Percentiles rank a stretch among this genome's conserved stretches.
Conservation (phyloP, 2,888 invertebrate species). For the Agriopis leucophaearia region DNA sequence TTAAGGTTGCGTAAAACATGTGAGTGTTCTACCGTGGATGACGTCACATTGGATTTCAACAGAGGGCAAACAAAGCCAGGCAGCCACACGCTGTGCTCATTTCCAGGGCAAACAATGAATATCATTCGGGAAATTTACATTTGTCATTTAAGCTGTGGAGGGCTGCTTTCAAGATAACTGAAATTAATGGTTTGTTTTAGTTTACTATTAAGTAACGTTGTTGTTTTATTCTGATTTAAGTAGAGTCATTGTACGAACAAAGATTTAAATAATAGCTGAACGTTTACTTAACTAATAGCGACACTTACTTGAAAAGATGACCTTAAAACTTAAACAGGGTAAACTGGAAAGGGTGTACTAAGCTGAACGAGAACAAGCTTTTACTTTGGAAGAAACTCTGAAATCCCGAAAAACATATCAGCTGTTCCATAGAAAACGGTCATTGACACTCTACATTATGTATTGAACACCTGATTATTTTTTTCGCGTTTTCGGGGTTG, state of each 20-base stretch:
- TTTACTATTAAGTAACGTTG: constrained; percentile 25
- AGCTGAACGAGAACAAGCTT: too few species aligned
- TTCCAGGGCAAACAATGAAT: constrained; percentile 69
- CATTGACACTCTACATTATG: too few species aligned
- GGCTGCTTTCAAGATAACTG: constrained; percentile 46
- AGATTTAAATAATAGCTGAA: not conserved
- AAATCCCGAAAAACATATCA: too few species aligned
- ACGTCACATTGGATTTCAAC: constrained; percentile 75
- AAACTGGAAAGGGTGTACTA: too few species aligned
- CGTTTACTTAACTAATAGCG: not conserved
- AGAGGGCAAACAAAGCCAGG: constrained; percentile 73
- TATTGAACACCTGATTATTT: too few species aligned
- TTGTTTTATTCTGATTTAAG: constrained; percentile 32
- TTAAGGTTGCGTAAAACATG: constrained; percentile 61
- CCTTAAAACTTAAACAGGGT: too few species aligned
- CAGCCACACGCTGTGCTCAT: constrained; percentile 71
- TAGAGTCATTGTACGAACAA: constrained; percentile 1
- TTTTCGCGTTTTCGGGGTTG: too few species aligned
- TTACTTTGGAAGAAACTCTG: too few species aligned
- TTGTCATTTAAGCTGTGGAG: constrained; percentile 44
- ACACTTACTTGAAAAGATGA: too few species aligned
- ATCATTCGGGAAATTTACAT: constrained; percentile 61
- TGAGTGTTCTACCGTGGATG: constrained; percentile 58
- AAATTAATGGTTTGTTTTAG: constrained; percentile 35
- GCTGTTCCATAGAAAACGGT: too few species aligned